These are phyloP conservation scores for Drosophila paulistorum DNA, from an alignment of 1,140 invertebrate genomes.

Conservation along the genomic window DNA sequence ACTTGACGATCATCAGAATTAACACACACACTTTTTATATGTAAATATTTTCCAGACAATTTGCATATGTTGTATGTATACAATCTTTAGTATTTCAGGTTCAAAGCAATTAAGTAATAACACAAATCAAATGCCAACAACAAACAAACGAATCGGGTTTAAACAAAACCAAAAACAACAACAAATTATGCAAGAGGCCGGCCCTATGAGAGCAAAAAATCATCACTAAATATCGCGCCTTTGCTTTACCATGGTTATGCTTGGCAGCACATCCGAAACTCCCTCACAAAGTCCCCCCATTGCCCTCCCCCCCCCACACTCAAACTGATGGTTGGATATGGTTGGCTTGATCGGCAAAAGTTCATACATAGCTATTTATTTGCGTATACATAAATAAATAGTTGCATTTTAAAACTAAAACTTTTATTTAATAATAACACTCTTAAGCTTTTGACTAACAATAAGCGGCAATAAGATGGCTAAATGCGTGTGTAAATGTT, in stretches of 20 bases:
- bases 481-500: background rate
- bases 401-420: background rate
- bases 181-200: slow-evolving; percentile 60
- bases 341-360: slow-evolving; percentile 11
- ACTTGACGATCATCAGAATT: slow-evolving; percentile 48
- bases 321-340: slow-evolving; percentile 21
- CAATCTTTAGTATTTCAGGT: slow-evolving; percentile 54
- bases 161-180: slow-evolving; percentile 38
- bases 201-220: slow-evolving; percentile 55
- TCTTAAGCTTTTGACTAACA: slow-evolving; percentile 1
- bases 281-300: background rate
- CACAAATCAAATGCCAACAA: slow-evolving; percentile 65
- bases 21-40: slow-evolving; percentile 53
- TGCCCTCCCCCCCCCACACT: background rate
- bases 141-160: slow-evolving; percentile 25
- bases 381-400: background rate
- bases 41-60: background rate
- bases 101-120: slow-evolving; percentile 80
- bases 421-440: background rate
- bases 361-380: background rate
- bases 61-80: background rate
- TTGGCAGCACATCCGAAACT: slow-evolving; percentile 30
- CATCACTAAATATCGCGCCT: slow-evolving; percentile 29
- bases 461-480: background rate
- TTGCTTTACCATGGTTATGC: slow-evolving; percentile 29